Percentiles rank a stretch among this genome's conserved stretches.
These are phyloP conservation scores for Nesoenas mayeri DNA, from an alignment of 2,113 vertebrate genomes.

Conservation along the genomic window DNA sequence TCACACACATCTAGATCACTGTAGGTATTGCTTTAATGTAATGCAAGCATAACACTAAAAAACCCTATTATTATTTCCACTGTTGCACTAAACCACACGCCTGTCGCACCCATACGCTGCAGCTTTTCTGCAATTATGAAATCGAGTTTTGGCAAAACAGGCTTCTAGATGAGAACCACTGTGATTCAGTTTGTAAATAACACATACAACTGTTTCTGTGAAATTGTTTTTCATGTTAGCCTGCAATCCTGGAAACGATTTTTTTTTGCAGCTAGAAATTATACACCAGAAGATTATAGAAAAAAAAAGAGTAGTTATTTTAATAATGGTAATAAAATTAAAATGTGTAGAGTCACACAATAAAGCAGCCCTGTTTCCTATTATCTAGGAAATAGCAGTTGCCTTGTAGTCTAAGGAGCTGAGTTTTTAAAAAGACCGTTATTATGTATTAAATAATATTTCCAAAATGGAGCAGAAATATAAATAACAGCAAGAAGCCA, in stretches of 20 bases:
- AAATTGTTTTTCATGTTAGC: neutral
- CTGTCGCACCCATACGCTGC: rapidly evolving
- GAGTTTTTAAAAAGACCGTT: neutral
- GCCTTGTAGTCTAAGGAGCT: neutral
- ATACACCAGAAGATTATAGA: neutral
- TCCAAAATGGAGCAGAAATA: neutral
- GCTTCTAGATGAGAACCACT: neutral
- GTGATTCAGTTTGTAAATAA: neutral
- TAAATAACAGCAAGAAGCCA: neutral
- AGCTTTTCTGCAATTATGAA: neutral
- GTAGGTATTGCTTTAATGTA: neutral
- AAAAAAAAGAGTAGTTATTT: neutral
- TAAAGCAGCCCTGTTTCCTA: neutral
- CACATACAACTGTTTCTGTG: neutral
- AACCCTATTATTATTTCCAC: neutral
- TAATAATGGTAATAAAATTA: neutral
- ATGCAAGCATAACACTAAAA: neutral
- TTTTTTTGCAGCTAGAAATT: neutral
- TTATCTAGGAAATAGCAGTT: constrained; percentile 1
- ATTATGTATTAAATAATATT: neutral
- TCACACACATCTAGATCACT: neutral
- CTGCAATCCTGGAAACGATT: neutral
- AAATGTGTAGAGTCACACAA: neutral
- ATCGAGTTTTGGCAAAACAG: neutral
- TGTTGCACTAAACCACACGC: rapidly evolving